Conservation (phyloP, 2,888 invertebrate species). For the Noctua janthe region DNA sequence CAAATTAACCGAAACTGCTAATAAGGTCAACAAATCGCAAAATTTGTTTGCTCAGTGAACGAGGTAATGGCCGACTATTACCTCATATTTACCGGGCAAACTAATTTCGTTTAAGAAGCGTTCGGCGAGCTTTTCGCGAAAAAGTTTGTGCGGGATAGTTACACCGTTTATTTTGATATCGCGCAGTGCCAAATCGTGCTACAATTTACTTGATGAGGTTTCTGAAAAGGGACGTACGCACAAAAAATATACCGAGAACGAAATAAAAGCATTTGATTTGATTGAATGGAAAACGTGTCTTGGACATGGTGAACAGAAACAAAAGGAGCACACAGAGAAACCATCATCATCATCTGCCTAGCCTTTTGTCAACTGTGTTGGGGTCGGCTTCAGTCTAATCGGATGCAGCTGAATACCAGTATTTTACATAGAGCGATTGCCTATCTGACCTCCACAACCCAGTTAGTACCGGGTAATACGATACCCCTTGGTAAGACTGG, state of each 20-base stretch:
- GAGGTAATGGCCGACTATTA: conserved; percentile 53
- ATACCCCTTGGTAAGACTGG: no score
- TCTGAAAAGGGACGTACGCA: background rate
- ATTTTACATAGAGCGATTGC: no score
- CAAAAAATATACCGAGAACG: background rate
- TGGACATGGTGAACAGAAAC: background rate
- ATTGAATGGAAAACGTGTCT: background rate
- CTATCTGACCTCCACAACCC: no score
- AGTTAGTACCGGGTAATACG: no score
- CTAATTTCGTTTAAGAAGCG: conserved; percentile 56
- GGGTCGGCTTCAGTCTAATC: no score
- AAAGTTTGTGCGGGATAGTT: conserved; percentile 33
- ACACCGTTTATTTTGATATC: conserved; percentile 36
- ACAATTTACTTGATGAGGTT: conserved; percentile 8
- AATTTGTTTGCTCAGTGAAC: conserved; percentile 54
- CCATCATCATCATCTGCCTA: no score
- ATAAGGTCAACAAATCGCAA: conserved; percentile 55
- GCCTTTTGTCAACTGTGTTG: no score
- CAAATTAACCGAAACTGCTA: conserved; percentile 45
- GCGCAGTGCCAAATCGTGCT: conserved; percentile 4
- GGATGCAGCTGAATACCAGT: no score
- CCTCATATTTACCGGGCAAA: conserved; percentile 53
- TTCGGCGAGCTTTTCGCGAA: conserved; percentile 33
- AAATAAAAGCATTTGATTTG: background rate
- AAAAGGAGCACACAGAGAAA: background rate